Conservation (phyloP, 2,888 invertebrate species). For the Cheilosia variabilis region DNA sequence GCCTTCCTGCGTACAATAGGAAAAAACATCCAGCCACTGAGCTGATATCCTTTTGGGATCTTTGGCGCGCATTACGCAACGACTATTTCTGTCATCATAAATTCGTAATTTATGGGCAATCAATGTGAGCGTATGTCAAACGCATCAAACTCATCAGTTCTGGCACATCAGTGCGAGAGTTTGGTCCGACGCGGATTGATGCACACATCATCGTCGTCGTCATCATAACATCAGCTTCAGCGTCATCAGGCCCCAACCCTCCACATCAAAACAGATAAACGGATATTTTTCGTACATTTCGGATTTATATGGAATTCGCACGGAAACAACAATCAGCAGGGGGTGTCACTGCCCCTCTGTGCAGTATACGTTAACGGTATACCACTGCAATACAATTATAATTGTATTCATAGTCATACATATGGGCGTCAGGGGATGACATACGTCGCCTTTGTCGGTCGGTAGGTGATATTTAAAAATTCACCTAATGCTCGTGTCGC, state of each 20-base stretch:
- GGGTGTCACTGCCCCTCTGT: constrained; percentile 28
- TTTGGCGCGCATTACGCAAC: constrained; percentile 72
- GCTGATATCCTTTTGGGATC: constrained; percentile 42
- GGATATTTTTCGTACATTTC: constrained; percentile 52
- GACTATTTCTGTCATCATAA: constrained; percentile 82
- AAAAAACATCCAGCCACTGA: constrained; percentile 19
- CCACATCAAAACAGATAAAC: constrained; percentile 30
- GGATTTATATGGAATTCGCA: constrained; percentile 66
- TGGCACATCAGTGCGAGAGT: constrained; percentile 64
- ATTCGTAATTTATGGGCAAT: constrained; percentile 84
- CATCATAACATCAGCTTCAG: not conserved
- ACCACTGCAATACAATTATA: constrained; percentile 40
- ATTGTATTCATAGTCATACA: constrained; percentile 69
- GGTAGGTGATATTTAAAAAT: constrained; percentile 40
- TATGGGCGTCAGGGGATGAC: constrained; percentile 59
- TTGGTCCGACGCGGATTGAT: constrained; percentile 67
- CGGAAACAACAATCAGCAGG: constrained; percentile 49
- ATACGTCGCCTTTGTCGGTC: constrained; percentile 17
- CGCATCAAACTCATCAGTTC: constrained; percentile 81
- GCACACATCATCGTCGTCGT: constrained; percentile 70
- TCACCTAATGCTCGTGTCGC: constrained; percentile 56
- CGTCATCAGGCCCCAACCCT: constrained; percentile 15
- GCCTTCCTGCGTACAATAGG: constrained; percentile 20
- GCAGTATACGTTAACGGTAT: not conserved
- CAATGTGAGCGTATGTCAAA: constrained; percentile 84